Percentiles rank a stretch among this genome's conserved stretches.
Evolutionary conservation across 1,140 invertebrate genomes (phyloP).

Genomic region (Megathymus violae): DNA sequence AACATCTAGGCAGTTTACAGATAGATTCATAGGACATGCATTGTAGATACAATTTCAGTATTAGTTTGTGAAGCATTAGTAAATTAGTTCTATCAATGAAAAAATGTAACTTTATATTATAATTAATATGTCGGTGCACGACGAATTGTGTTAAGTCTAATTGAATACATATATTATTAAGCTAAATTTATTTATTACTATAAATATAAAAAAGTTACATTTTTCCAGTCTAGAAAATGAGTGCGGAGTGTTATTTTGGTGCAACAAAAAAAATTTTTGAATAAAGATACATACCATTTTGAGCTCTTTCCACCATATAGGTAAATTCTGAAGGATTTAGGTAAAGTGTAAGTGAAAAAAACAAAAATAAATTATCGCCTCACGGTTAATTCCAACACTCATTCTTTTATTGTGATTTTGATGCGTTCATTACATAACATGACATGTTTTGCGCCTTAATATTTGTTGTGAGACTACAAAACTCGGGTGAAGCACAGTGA

Average conservation of each 20-base stretch:
- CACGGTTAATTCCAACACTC: constrained; percentile 82
- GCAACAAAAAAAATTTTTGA: constrained; percentile 71
- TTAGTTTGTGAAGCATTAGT: constrained; percentile 68
- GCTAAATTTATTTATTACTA: too few relatives aligned
- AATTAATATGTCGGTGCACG: too few relatives aligned
- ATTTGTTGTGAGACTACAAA: constrained; percentile 84
- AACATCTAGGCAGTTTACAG: constrained; percentile 37
- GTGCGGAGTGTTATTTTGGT: constrained; percentile 72
- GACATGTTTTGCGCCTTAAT: constrained; percentile 71
- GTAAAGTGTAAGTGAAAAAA: constrained; percentile 62
- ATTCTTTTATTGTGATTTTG: constrained; percentile 82
- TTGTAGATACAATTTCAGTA: constrained; percentile 34
- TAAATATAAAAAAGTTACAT: constrained; percentile 48
- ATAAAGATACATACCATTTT: constrained; percentile 76
- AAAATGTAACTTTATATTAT: constrained; percentile 65
- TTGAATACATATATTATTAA: too few relatives aligned
- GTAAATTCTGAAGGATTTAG: constrained; percentile 59
- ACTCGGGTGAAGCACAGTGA: constrained; percentile 58
- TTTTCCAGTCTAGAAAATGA: constrained; percentile 64
- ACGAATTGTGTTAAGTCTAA: too few relatives aligned
- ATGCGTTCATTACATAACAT: constrained; percentile 69
- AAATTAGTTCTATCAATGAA: constrained; percentile 49
- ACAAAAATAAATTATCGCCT: constrained; percentile 73
- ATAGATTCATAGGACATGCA: constrained; percentile 63
- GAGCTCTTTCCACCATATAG: constrained; percentile 58